phyloP scores from a whole-genome alignment of 2,113 vertebrate species.

The Tinamus guttatus region DNA sequence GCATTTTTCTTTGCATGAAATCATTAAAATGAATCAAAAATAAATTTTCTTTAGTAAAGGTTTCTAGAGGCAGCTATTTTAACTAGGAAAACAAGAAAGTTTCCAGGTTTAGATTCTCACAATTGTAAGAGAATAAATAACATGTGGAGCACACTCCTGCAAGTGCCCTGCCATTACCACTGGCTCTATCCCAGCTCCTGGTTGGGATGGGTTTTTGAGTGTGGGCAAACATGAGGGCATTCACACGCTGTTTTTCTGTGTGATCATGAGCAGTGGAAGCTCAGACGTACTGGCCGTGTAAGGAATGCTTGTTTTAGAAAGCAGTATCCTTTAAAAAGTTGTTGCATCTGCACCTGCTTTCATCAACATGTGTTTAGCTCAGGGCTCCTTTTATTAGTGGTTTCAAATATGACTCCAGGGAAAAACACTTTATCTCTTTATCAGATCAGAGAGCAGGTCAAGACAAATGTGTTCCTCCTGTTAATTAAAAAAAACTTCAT shows the following conservation, averaged over 20 bases:
- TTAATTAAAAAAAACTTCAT: neutral
- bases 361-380: neutral
- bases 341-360: neutral
- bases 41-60: neutral
- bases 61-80: neutral
- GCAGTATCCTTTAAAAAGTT: neutral
- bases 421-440: neutral
- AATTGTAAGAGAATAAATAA: neutral
- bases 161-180: neutral
- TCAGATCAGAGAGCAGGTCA: neutral
- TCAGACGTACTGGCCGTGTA: neutral
- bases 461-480: neutral
- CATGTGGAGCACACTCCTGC: accelerated
- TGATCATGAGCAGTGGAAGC: neutral
- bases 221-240: neutral
- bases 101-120: neutral
- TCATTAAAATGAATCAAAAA: neutral
- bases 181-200: neutral
- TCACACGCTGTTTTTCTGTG: neutral
- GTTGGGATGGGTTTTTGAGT: neutral
- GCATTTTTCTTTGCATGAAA: neutral
- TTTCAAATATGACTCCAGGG: neutral
- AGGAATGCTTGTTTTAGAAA: neutral
- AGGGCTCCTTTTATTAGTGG: neutral
- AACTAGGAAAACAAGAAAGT: neutral